Conservation (phyloP, 1,140 invertebrate species). For the Anastatus disparis region DNA sequence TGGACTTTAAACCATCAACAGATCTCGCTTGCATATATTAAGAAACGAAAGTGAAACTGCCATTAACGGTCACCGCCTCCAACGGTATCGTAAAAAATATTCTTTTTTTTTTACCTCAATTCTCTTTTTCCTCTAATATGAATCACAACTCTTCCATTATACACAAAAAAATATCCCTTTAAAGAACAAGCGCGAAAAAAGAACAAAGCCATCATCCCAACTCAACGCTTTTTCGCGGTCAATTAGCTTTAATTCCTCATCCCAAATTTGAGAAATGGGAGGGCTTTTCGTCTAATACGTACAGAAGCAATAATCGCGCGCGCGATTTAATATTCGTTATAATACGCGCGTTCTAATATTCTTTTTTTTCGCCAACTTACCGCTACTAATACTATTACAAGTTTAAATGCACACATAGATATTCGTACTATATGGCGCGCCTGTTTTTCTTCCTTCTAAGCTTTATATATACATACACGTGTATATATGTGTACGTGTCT, state of each 20-base stretch:
- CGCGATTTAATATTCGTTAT: too few species aligned
- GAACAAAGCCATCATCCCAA: neutral
- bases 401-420: neutral
- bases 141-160: neutral
- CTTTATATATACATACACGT: too few species aligned
- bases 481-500: neutral
- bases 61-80: too few species aligned
- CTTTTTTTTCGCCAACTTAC: neutral
- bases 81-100: neutral
- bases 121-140: too few species aligned
- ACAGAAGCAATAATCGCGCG: neutral
- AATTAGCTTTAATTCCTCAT: neutral
- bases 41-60: conserved; percentile 16
- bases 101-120: neutral
- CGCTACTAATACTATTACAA: neutral
- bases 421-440: neutral
- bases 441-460: conserved; percentile 16
- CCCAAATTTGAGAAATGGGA: neutral
- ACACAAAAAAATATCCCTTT: neutral
- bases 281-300: too few species aligned
- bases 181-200: neutral
- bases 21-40: too few species aligned
- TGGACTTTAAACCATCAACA: conserved; percentile 4
- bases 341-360: too few species aligned
- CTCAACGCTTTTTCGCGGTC: conserved; percentile 14